Evolutionary conservation across 2,113 vertebrate genomes (phyloP).

Genomic region (Cyrtonyx montezumae): DNA sequence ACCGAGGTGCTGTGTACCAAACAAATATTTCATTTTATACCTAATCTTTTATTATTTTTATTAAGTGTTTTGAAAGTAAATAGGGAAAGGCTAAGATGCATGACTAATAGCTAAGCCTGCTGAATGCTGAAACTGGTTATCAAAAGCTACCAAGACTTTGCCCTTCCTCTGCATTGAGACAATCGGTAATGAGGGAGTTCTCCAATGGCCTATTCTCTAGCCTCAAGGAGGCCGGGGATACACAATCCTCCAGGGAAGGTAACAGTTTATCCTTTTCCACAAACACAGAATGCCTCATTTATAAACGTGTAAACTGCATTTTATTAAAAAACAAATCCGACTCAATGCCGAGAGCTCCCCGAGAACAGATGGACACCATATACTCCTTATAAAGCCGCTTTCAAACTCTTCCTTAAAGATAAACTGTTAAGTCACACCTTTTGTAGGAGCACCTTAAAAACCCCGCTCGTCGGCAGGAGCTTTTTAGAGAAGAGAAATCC

Average conservation of each 20-base stretch:
- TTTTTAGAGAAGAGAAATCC: conserved; percentile 23
- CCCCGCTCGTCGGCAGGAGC: not conserved
- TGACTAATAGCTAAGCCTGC: conserved; percentile 99
- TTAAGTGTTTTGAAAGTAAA: conserved; percentile 94
- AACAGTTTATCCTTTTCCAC: conserved; percentile 89
- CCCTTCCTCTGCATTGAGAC: conserved; percentile 95
- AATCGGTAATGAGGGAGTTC: conserved; percentile 95
- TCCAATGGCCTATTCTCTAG: conserved; percentile 88
- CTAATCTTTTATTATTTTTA: conserved; percentile 94
- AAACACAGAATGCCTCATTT: conserved; percentile 90
- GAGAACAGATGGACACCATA: conserved; percentile 82
- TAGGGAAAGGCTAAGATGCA: conserved; percentile 92
- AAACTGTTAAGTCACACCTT: conserved; percentile 69
- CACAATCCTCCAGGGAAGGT: conserved; percentile 86
- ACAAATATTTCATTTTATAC: conserved; percentile 88
- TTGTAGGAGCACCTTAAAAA: conserved; percentile 52
- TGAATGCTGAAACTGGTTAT: conserved; percentile 97
- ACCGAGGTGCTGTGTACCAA: conserved; percentile 87
- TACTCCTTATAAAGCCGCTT: conserved; percentile 60
- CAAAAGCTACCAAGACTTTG: conserved; percentile 93
- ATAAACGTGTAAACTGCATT: conserved; percentile 87
- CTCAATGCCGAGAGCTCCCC: conserved; percentile 74
- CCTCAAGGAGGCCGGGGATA: conserved; percentile 90
- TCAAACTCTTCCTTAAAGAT: conserved; percentile 53
- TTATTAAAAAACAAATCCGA: conserved; percentile 83